Evolutionary conservation across 2,797 vertebrate species (phyloP).

Genomic region (Urosaurus nigricauda): DNA sequence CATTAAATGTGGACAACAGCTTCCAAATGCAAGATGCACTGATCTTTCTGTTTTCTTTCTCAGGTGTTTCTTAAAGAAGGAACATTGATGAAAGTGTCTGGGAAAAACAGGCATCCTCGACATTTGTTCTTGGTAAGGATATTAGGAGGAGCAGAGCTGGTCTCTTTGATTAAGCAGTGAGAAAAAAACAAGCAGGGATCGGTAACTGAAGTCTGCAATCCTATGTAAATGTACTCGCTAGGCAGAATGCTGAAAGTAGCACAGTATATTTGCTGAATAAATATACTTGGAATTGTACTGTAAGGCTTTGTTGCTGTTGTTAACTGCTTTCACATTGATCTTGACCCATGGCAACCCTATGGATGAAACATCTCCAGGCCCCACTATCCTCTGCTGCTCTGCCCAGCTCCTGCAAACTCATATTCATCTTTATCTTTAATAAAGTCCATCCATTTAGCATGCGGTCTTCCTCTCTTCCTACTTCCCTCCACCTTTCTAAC

Average conservation of each 20-base stretch:
- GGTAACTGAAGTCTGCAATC: not conserved
- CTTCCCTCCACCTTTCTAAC: too few species aligned
- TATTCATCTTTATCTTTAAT: too few species aligned
- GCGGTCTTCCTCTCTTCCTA: too few species aligned
- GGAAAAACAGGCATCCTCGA: slow-evolving; percentile 90
- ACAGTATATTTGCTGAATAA: too few species aligned
- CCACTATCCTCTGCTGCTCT: too few species aligned
- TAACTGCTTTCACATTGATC: too few species aligned
- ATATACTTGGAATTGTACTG: not conserved
- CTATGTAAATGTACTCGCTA: not conserved
- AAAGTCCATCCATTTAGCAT: too few species aligned
- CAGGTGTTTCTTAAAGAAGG: slow-evolving; percentile 97
- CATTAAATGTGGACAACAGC: not conserved
- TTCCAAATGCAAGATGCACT: not conserved
- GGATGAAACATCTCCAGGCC: too few species aligned
- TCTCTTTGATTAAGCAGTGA: not conserved
- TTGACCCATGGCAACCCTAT: too few species aligned
- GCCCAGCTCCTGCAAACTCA: too few species aligned
- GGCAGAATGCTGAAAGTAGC: too few species aligned
- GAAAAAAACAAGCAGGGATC: not conserved
- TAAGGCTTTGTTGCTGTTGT: too few species aligned
- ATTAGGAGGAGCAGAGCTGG: not conserved
- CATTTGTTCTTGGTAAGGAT: slow-evolving; percentile 94
- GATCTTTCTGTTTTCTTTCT: slow-evolving; percentile 57
- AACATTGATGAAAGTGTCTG: slow-evolving; percentile 94